phyloP scores from a whole-genome alignment of 1,140 invertebrate genomes.

The Apis cerana region DNA sequence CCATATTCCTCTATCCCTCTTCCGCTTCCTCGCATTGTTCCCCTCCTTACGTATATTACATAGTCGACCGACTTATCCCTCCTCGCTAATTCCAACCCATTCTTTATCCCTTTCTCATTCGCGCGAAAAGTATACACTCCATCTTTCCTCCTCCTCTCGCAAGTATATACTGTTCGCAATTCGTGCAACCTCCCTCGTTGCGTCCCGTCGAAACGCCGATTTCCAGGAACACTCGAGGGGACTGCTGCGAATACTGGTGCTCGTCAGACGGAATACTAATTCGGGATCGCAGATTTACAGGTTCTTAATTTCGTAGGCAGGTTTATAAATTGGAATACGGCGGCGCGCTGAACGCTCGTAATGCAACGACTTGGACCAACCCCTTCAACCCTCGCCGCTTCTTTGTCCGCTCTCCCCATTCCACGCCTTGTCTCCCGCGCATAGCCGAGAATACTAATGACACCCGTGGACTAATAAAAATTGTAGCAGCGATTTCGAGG shows the following conservation, averaged over 20 bases:
- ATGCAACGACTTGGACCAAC: constrained; percentile 11
- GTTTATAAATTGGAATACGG: constrained; percentile 72
- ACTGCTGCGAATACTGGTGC: constrained; percentile 39
- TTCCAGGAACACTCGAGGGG: constrained; percentile 43
- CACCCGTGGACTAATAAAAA: constrained; percentile 58
- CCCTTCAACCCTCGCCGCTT: background rate
- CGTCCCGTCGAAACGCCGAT: constrained; percentile 35
- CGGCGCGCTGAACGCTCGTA: constrained; percentile 49
- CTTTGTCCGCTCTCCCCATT: constrained; percentile 10
- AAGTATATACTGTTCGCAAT: constrained; percentile 2
- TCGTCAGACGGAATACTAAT: constrained; percentile 77
- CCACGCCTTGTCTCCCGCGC: background rate
- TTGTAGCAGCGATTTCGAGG: constrained; percentile 30
- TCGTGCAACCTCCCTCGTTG: background rate
- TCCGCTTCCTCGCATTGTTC: background rate
- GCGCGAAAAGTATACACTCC: too few relatives aligned
- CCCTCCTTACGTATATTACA: background rate
- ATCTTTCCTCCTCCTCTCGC: background rate
- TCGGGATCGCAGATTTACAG: constrained; percentile 77
- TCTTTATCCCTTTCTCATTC: background rate
- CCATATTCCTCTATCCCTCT: background rate
- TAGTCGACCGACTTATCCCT: background rate
- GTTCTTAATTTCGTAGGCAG: constrained; percentile 76
- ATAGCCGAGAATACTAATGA: constrained; percentile 53
- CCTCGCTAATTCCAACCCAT: background rate